Base-by-base conservation (phyloP, 1,140 invertebrate genomes). In the Stegodyphus dumicola region DNA sequence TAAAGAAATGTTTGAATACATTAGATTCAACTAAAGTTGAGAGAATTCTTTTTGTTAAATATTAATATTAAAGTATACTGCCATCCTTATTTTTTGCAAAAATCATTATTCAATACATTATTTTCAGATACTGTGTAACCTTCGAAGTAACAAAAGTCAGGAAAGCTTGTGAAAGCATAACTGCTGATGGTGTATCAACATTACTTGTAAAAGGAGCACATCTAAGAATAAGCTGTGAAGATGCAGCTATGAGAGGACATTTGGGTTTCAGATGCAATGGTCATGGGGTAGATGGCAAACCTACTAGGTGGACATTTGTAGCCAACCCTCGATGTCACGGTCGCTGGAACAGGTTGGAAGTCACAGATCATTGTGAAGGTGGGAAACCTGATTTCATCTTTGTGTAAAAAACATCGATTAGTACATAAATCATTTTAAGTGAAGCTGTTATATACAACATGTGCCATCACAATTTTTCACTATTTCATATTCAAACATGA, bases 91-190 rank as follows among this genome's bases (percentile, higher is more conserved):
- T 33, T n/a, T 33, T 33, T 33, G 33, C 33, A 33, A 33, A 33
- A 33, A 33, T 33, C 33, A 33, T 33, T 33, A 33, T 33, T 33
- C 33, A 33, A 3, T 33, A 33, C 33, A 33, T 33, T 33, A 33
- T 33, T 93, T 94, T 49, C 93, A 96, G 95, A 89, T 96, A 96
- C 89, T 96, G 95, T 89, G 94, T 95, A 6, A 93, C 95, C 88
- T 96, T 95, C 88, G 94, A 95, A 90, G 93, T 96, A 15, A 92
- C 94, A 65, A 96, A 95, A 90, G 93, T 94, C 6, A 94, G 95
- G 6, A 95, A 95, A 88, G 94, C 94, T 5, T 96, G 95, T 89
- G 94, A 94, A 89, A 15, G 76, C 60, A 84, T 87, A 9, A 56
- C 65, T 60, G 77, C 51, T 87, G 93, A 95, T 89, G 92, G 93